A percentile compares a stretch with the other conserved stretches of the same genome.
These are phyloP conservation scores for Trachurus trachurus DNA, from an alignment of 2,797 vertebrate genomes.

Conservation along the genomic window DNA sequence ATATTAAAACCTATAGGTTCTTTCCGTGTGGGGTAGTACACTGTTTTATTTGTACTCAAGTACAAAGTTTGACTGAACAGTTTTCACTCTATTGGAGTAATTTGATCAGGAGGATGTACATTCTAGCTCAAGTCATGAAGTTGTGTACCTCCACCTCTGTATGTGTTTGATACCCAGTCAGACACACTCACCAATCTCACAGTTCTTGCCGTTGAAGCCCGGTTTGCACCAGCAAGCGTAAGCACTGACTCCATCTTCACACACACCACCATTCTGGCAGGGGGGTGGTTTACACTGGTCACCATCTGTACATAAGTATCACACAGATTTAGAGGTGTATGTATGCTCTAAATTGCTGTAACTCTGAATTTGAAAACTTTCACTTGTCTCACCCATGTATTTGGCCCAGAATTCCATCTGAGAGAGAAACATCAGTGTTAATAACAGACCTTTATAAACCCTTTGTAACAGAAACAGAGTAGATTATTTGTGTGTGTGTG, in stretches of 20 bases:
- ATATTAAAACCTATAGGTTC: too few species aligned
- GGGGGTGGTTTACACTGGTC: conserved; percentile 92
- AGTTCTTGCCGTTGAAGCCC: conserved; percentile 92
- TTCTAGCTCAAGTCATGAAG: too few species aligned
- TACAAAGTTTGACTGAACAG: too few species aligned
- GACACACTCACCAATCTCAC: conserved; percentile 90
- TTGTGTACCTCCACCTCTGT: too few species aligned
- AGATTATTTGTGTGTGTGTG: background rate
- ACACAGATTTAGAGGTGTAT: conserved; percentile 5
- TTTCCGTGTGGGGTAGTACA: too few species aligned
- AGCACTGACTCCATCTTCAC: conserved; percentile 88
- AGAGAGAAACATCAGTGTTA: conserved; percentile 46
- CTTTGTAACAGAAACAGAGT: too few species aligned
- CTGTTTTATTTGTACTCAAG: too few species aligned
- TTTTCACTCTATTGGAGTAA: too few species aligned
- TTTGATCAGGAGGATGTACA: too few species aligned
- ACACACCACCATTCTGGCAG: conserved; percentile 90
- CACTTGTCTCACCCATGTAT: conserved; percentile 89
- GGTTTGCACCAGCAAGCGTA: conserved; percentile 91
- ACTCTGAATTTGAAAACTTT: background rate
- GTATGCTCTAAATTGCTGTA: background rate
- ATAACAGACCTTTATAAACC: background rate
- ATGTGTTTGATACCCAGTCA: background rate
- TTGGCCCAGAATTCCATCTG: conserved; percentile 94
- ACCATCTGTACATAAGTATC: conserved; percentile 85